These are phyloP conservation scores for Eulacestoma nigropectus DNA, from an alignment of 2,113 vertebrate species.

Conservation along the genomic window DNA sequence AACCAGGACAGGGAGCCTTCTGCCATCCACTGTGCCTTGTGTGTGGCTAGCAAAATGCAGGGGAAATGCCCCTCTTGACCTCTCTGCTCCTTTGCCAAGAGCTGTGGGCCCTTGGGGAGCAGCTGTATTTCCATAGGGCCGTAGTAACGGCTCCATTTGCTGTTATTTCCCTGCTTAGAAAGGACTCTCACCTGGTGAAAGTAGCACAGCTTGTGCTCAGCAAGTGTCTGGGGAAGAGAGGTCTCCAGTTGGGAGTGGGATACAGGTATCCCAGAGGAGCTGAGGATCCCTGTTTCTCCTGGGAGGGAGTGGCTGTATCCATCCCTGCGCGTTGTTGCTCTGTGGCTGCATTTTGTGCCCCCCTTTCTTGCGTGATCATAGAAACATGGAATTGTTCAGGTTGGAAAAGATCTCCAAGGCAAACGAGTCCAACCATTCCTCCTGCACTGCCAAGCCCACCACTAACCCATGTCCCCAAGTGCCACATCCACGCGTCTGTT, in stretches of 20 bases:
- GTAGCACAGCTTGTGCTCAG: neutral
- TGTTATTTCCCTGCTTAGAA: neutral
- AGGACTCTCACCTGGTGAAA: neutral
- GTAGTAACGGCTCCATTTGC: fast-evolving
- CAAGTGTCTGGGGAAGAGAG: fast-evolving
- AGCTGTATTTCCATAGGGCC: neutral
- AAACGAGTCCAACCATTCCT: neutral
- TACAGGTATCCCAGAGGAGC: neutral
- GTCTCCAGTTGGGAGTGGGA: neutral
- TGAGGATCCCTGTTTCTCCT: neutral
- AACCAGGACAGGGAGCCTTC: neutral
- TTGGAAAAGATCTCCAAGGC: neutral
- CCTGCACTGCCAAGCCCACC: neutral
- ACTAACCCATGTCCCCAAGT: neutral
- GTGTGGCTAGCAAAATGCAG: neutral
- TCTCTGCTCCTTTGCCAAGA: neutral
- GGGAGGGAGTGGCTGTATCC: fast-evolving
- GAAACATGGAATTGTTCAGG: neutral
- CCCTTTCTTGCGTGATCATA: too few species aligned
- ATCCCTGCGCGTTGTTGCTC: neutral
- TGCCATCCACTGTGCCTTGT: fast-evolving
- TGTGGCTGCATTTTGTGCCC: neutral
- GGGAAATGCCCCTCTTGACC: neutral
- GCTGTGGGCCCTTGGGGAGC: neutral
- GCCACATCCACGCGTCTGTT: neutral